Evolutionary conservation across 2,797 vertebrate genomes (phyloP), one percentile per base, ranked within the genome.

Genomic region (Cygnus olor): DNA sequence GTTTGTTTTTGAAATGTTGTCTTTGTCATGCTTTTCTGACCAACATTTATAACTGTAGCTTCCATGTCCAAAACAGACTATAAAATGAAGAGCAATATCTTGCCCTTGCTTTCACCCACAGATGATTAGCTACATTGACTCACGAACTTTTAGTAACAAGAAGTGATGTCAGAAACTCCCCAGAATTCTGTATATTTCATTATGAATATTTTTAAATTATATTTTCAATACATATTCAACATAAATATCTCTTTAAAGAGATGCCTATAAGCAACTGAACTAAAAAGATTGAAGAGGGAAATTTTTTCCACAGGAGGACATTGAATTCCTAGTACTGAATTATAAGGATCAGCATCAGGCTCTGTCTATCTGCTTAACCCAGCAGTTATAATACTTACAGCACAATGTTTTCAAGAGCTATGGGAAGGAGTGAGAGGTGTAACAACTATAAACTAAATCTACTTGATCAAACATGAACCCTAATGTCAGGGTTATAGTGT

Each of bases 391-490:
- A 21, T 79, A 84, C 58, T 89, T 91, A 44, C 27, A 49, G n/a
- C 65, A 72, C 57, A 79, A 51, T 73, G 58, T 90, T 95, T 91
- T 96, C 53, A 81, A 92, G 89, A 93, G 49, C 42, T 85, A 25
- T 66, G 87, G 93, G 89, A 96, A 96, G 92, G 95, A 97, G 49
- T 80, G 56, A 95, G 84, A 97, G 65, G 82, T 94, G 68, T 87
- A 85, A 69, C 51, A 18, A 38, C 49, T 58, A 2, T 11, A 49
- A 60, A 65, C 80, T 5, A 18, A 95, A 78, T 63, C 87, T 76
- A 64, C 7, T 1, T 38, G 63, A 72, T 74, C n/a, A 80, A 69
- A 88, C 34, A 53, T 44, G 83, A 71, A 42, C 42, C 32, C 20
- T 80, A 45, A 21, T n/a, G 72, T 70, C 78, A 88, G 93, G 83